Base-by-base conservation (phyloP, 1,140 invertebrate genomes). In the Sitophilus oryzae region DNA sequence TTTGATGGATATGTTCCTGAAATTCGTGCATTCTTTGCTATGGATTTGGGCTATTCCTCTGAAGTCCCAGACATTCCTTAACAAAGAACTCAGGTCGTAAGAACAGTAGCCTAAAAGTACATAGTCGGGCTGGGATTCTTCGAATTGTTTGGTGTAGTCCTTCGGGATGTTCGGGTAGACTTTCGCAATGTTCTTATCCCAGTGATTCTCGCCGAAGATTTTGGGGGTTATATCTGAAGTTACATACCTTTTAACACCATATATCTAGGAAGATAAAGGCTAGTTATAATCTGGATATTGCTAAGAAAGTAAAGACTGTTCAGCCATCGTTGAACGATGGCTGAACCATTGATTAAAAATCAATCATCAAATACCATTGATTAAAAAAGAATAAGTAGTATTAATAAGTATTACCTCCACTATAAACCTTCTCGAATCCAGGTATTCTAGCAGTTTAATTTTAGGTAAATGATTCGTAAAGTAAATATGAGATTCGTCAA, bases 321-420 rank as follows among this genome's bases (percentile, higher is more conserved):
- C n/a, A n/a, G n/a, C n/a, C n/a, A n/a, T n/a, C n/a, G n/a, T n/a
- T n/a, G n/a, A n/a, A n/a, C n/a, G n/a, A n/a, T n/a, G n/a, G n/a
- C n/a, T n/a, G n/a, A n/a, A n/a, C n/a, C n/a, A n/a, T n/a, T n/a
- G n/a, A n/a, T n/a, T n/a, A n/a, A n/a, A n/a, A n/a, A n/a, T n/a
- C n/a, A n/a, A n/a, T n/a, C n/a, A n/a, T n/a, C n/a, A n/a, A n/a
- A n/a, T n/a, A n/a, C n/a, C n/a, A n/a, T n/a, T n/a, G n/a, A n/a
- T n/a, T n/a, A n/a, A n/a, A n/a, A n/a, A n/a, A n/a, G n/a, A n/a
- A n/a, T n/a, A n/a, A n/a, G n/a, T n/a, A n/a, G n/a, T n/a, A n/a
- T n/a, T n/a, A n/a, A n/a, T n/a, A n/a, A n/a, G n/a, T n/a, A n/a
- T 36, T 52, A 62, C 47, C 44, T 65, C 61, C 1, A 63, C 48